These are phyloP conservation scores for Andrena fulva DNA, from an alignment of 2,888 invertebrate species.

Conservation along the genomic window DNA sequence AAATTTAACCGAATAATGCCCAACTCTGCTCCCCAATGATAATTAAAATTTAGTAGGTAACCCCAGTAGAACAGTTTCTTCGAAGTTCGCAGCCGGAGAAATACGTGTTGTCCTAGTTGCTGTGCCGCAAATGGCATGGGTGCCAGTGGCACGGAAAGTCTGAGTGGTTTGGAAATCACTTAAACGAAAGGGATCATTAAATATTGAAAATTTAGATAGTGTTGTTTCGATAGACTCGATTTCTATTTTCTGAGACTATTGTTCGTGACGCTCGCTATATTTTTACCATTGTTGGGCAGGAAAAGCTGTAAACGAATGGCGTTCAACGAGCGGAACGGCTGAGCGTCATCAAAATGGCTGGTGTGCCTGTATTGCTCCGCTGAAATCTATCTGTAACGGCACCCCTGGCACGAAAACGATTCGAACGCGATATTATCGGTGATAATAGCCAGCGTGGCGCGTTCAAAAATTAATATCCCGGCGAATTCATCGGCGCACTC, in stretches of 20 bases:
- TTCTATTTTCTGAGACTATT: too few species aligned
- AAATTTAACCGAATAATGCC: too few species aligned
- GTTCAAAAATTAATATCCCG: slow-evolving; percentile 71
- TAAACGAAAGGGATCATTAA: too few species aligned
- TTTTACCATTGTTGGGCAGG: not conserved
- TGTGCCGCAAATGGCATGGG: not conserved
- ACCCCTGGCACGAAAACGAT: slow-evolving; percentile 56
- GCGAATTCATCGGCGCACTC: slow-evolving; percentile 57
- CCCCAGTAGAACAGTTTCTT: slow-evolving; percentile 16
- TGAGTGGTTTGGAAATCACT: too few species aligned
- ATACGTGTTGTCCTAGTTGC: not conserved
- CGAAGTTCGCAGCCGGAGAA: not conserved
- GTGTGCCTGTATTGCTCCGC: not conserved
- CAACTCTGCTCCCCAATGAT: not conserved
- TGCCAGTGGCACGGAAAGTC: not conserved
- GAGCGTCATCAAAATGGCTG: slow-evolving; percentile 1
- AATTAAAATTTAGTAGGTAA: slow-evolving; percentile 20
- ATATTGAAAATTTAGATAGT: too few species aligned
- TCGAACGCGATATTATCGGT: slow-evolving; percentile 67
- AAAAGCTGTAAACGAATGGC: slow-evolving; percentile 27
- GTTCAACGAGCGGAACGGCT: not conserved
- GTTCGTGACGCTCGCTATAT: too few species aligned
- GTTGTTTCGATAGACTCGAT: too few species aligned
- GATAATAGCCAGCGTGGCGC: slow-evolving; percentile 61
- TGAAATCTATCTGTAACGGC: slow-evolving; percentile 55